Evolutionary conservation across 2,797 vertebrate genomes (phyloP), one percentile per base, ranked within the genome.

Genomic region (Oryzias sinensis): DNA sequence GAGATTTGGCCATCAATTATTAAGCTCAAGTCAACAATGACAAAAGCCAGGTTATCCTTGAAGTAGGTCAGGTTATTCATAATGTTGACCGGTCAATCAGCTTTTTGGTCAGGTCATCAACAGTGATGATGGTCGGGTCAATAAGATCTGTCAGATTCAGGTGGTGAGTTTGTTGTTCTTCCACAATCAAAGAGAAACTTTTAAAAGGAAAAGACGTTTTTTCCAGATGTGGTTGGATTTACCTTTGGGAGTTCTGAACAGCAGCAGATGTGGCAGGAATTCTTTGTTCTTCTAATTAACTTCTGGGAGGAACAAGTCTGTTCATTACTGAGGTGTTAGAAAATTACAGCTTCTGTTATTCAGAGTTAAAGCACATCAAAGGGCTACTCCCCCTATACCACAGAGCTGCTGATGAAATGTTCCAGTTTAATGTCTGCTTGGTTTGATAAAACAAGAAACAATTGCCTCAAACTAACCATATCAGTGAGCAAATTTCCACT

Each of bases 261-360:
- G 59, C 11, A 50, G 51, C 24, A 42, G 14, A 18, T 17, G 18
- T 48, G 29, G 42, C 15, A 20, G 29, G 50, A 42, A 22, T 29
- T 14, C 53, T 64, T 53, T 61, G 48, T 70, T 68, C 43, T 45
- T 45, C 53, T 67, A 49, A 70, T 66, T 61, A 53, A 48, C 48
- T 56, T 50, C 14, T 52, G n/a, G n/a, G n/a, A 63, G 66, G 46
- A 41, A 54, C 64, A 57, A 43, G 22, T 50, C 29, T 43, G 4
- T 22, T 52, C 13, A 20, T 7, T 27, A 25, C n/a, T 49, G 27
- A 33, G 13, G 16, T 43, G 13, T 27, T 29, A 49, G 43, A 16
- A 61, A 44, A 63, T 9, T n/a, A 49, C 40, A 0, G 13, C 14
- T 43, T 50, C 13, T 29, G 59, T 59, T 6, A 50, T 72, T 18